Base-by-base conservation (phyloP, 37 sponge, comb jelly and placozoan genomes). In the Axinella damicornis region DNA sequence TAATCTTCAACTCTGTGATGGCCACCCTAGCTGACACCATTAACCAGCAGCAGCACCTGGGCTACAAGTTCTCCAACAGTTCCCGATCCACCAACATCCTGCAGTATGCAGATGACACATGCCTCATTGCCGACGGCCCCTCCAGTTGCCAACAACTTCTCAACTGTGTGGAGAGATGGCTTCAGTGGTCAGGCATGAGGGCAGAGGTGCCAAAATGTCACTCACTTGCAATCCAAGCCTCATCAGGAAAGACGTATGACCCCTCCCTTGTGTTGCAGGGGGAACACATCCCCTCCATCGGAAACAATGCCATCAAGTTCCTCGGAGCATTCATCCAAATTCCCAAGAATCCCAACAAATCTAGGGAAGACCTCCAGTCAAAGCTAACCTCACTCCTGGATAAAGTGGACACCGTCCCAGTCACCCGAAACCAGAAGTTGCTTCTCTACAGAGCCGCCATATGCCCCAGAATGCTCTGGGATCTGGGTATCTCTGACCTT, bases 101-200 rank as follows among this genome's bases (percentile, higher is more conserved):
- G 21, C 80, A 80, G 57, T 80, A 67, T 34, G 79, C 79, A 5
- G 79, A 78, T 39, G 79, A 78, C 52, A 78, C 79, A n/a, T 77
- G 64, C 37, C 78, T 77, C 15, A 22, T 64, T 37, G 79, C 21
- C n/a, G 65, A 78, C 34, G 69, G 69, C 5, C 81, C 81, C n/a
- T 24, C 81, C 34, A 68, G 72, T 40, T 71, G 72, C n/a, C 82
- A 71, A 20, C 2, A 24, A 32, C 71, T 82, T 19, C 82, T 82
- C 41, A 15, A 46, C 38, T 18, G 19, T 27, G 57, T 36, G 19
- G 82, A 34, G 2, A 46, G 25, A 32, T 82, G 82, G 82, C 62
- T 82, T 24, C 16, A 16, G 0, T 80, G 81, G 81, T 66, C 81
- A 34, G 69, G 69, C 18, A 57, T 82, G 72, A 82, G 57, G 61